These are phyloP conservation scores for Biston stratarius DNA, from an alignment of 2,888 invertebrate genomes.

Conservation along the genomic window DNA sequence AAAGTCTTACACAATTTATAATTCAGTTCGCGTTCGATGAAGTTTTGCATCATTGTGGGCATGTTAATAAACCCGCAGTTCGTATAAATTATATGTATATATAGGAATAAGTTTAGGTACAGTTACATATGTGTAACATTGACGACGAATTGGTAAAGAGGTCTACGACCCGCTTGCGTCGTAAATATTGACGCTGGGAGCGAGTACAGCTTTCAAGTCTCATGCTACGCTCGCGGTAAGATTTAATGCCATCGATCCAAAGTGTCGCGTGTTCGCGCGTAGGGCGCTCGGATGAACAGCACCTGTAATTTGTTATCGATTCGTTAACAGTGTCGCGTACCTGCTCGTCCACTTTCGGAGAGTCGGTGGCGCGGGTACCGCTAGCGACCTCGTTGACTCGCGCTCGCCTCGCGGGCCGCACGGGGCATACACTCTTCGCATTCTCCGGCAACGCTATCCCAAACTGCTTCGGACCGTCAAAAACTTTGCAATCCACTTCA, in stretches of 20 bases:
- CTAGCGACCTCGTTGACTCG: slow-evolving; percentile 84
- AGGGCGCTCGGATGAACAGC: slow-evolving; percentile 62
- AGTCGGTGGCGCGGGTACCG: slow-evolving; percentile 81
- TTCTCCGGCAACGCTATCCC: slow-evolving; percentile 74
- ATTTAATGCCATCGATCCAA: slow-evolving; percentile 64
- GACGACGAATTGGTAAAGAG: slow-evolving; percentile 61
- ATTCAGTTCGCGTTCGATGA: slow-evolving; percentile 40
- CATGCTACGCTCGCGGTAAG: slow-evolving; percentile 58
- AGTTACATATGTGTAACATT: slow-evolving; percentile 60
- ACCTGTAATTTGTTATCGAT: slow-evolving; percentile 81
- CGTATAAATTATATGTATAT: slow-evolving; percentile 46
- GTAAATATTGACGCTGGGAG: slow-evolving; percentile 57
- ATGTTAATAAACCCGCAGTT: slow-evolving; percentile 56
- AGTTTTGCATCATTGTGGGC: slow-evolving; percentile 48
- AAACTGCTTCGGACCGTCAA: slow-evolving; percentile 73
- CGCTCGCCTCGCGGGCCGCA: slow-evolving; percentile 80
- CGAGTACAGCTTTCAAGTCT: slow-evolving; percentile 64
- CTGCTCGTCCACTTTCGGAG: slow-evolving; percentile 85
- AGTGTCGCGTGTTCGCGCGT: slow-evolving; percentile 56
- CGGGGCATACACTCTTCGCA: slow-evolving; percentile 77
- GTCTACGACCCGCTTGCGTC: slow-evolving; percentile 62
- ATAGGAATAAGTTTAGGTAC: slow-evolving; percentile 54
- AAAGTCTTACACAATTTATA: slow-evolving; percentile 50
- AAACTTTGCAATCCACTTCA: slow-evolving; percentile 76
- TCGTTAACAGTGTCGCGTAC: slow-evolving; percentile 84